A percentile compares a stretch with the other conserved stretches of the same genome.
Evolutionary conservation across 2,113 vertebrate genomes (phyloP).

Genomic region (Dromiciops gliroides): DNA sequence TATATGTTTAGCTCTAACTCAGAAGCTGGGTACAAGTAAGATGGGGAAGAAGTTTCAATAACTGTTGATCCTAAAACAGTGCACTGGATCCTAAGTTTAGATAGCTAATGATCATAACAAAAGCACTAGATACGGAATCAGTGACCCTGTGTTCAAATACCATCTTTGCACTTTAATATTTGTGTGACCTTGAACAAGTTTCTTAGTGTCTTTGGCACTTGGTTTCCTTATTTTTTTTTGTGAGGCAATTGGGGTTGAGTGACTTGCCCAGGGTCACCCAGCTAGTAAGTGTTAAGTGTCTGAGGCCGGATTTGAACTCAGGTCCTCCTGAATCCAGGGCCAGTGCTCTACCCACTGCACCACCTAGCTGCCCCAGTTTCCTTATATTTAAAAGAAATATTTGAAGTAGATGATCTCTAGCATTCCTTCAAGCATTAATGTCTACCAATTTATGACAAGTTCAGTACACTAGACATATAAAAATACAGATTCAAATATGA

Average conservation of each 20-base stretch:
- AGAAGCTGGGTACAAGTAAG: not conserved
- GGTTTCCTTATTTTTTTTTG: not conserved
- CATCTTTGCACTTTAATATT: not conserved
- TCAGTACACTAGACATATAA: not conserved
- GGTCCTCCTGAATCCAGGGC: too few relatives aligned
- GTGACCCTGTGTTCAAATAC: not conserved
- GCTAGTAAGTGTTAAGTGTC: too few relatives aligned
- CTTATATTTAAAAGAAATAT: not conserved
- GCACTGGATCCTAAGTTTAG: too few relatives aligned
- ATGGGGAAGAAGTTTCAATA: too few relatives aligned
- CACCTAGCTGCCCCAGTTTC: too few relatives aligned
- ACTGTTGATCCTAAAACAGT: too few relatives aligned
- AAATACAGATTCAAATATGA: not conserved
- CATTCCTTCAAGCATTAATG: not conserved
- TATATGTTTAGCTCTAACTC: not conserved
- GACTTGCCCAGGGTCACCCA: too few relatives aligned
- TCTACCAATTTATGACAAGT: not conserved
- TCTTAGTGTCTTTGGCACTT: not conserved
- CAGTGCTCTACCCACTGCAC: too few relatives aligned
- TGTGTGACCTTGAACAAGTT: not conserved
- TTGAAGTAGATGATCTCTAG: not conserved
- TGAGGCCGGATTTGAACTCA: too few relatives aligned
- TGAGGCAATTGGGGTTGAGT: too few relatives aligned
- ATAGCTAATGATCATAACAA: not conserved
- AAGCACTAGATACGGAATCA: not conserved